Evolutionary conservation across 2,113 vertebrate species (phyloP).

Genomic region (Pollimyrus isidori): DNA sequence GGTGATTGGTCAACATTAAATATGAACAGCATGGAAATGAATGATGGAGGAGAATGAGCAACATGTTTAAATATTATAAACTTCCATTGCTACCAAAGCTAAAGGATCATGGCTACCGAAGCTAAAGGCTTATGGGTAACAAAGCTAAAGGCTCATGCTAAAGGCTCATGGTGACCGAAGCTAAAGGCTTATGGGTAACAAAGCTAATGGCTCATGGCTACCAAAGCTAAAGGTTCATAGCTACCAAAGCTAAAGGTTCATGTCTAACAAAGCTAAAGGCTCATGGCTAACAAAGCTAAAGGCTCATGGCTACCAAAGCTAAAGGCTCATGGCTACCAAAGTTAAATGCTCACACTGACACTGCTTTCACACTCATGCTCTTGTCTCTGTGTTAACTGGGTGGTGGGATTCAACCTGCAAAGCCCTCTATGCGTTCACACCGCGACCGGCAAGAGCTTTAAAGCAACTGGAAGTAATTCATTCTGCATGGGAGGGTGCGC

Average conservation of each 20-base stretch:
- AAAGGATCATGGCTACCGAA: background rate
- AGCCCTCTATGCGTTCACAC: background rate
- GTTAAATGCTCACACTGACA: background rate
- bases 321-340: background rate
- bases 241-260: background rate
- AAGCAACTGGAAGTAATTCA: background rate
- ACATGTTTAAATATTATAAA: background rate
- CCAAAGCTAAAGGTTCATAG: background rate
- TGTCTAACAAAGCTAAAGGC: background rate
- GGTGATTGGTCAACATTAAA: background rate
- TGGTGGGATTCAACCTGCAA: background rate
- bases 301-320: no score
- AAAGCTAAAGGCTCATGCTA: background rate
- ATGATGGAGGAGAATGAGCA: background rate
- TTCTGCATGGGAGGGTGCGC: background rate
- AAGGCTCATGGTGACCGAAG: background rate
- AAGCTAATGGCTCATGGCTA: background rate
- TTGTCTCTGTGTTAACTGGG: background rate
- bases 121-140: background rate
- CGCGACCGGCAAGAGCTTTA: background rate
- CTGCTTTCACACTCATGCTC: background rate
- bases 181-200: background rate
- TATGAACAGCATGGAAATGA: slow-evolving; percentile 11
- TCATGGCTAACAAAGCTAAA: background rate
- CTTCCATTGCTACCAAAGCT: background rate